Evolutionary conservation across 1,140 invertebrate genomes (phyloP).

Genomic region (Euura saliciscinereae): DNA sequence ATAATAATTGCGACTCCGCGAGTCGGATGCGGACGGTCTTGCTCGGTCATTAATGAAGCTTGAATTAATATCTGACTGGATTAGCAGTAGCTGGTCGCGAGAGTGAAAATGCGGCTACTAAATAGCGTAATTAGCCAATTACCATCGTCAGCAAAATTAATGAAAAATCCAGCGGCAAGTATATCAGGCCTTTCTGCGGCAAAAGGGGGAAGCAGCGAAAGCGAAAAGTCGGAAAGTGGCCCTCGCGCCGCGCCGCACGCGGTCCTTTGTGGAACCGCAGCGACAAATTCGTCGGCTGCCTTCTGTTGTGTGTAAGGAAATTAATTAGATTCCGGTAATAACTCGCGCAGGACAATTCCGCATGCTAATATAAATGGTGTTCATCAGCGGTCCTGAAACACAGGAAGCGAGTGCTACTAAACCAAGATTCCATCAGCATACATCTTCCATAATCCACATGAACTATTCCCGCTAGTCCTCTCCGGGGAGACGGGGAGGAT

Average conservation of each 20-base stretch:
- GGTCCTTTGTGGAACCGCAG: background rate
- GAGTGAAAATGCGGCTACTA: background rate
- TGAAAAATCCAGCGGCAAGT: no score
- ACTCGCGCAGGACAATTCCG: background rate
- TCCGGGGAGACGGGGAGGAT: background rate
- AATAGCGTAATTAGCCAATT: background rate
- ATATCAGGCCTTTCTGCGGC: no score
- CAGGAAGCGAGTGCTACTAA: background rate
- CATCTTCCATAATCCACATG: slow-evolving; percentile 4
- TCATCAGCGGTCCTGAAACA: background rate
- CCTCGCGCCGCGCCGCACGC: background rate
- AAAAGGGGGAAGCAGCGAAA: no score
- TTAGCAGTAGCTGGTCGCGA: background rate
- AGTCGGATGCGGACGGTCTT: no score
- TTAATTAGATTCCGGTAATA: slow-evolving; percentile 3
- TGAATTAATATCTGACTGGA: background rate
- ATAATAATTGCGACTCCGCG: no score
- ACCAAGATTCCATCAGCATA: slow-evolving; percentile 7
- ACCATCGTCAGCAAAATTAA: no score
- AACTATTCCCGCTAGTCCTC: background rate
- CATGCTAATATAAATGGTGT: slow-evolving; percentile 5
- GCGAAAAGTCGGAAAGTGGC: background rate
- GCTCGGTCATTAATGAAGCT: no score
- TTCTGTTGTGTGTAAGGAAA: background rate
- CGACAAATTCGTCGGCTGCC: background rate